Evolutionary conservation across 2,113 vertebrate species (phyloP), one percentile per base, ranked within the genome.

Genomic region (Otis tarda): DNA sequence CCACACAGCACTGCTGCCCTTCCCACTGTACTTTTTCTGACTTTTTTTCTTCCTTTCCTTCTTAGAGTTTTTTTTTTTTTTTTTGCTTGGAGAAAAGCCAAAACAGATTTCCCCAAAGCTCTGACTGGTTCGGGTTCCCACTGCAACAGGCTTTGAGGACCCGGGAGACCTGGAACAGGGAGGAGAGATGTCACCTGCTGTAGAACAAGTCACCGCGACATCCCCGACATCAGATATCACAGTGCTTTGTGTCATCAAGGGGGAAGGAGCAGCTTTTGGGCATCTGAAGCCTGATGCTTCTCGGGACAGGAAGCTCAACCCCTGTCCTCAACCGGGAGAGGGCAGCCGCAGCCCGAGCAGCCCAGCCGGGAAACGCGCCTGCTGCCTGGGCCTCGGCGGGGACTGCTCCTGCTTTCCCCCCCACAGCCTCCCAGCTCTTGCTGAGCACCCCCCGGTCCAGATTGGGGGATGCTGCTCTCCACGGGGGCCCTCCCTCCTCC

Each of bases 321-420:
- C 33, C 2, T 19, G 2, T 60, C 24, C 1, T 14, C 50, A 80
- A 79, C 90, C 96, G 31, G 88, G 88, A 96, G 96, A 88, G 90
- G 96, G 96, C 96, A 94, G 92, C 85, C 50, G 21, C 82, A 83
- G 53, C 55, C 79, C 37, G 15, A 65, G 50, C 77, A 57, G 76
- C 3, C 3, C 16, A 11, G 52, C 28, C 2, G 39, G 43, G 39
- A 35, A 17, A 43, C 41, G 41, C 41, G 35, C 18, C 7, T 3
- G 27, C 16, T 7, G n/a, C 12, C 37, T 3, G 16, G 1, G 7
- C 18, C 22, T 6, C 3, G 7, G 31, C 4, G 0, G 10, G 25
- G 12, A 7, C 7, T 4, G 68, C 22, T 65, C 10, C 67, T 21
- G 23, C 7, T 65, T 0, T 21, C 9, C 4, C 0, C 1, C 3